Evolutionary conservation across 2,113 vertebrate species (phyloP).

Genomic region (Osmerus mordax): DNA sequence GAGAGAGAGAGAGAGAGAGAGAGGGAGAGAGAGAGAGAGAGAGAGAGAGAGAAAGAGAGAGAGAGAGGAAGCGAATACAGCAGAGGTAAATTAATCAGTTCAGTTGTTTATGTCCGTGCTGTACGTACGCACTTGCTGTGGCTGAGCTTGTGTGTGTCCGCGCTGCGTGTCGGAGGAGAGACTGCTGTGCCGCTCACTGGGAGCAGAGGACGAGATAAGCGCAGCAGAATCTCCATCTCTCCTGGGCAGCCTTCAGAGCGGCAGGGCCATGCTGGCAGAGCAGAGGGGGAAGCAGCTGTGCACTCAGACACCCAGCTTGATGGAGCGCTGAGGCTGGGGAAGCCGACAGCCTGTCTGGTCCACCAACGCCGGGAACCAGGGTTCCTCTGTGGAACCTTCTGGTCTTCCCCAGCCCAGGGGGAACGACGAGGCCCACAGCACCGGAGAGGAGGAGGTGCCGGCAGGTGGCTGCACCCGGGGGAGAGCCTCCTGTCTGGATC

Average conservation of each 20-base stretch:
- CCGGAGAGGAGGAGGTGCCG: constrained; percentile 41
- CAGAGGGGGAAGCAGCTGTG: too few species aligned
- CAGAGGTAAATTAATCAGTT: constrained; percentile 24
- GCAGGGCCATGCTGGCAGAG: too few species aligned
- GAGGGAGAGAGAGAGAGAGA: background rate
- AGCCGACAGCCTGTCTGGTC: constrained; percentile 25
- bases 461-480: constrained; percentile 23
- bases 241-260: too few species aligned
- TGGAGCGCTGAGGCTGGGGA: constrained; percentile 21
- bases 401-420: constrained; percentile 14
- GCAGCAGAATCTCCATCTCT: too few species aligned
- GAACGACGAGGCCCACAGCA: constrained; percentile 20
- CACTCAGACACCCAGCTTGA: background rate
- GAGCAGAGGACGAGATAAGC: constrained; percentile 8
- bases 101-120: constrained; percentile 22
- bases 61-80: constrained; percentile 6
- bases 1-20: background rate
- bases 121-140: constrained; percentile 7
- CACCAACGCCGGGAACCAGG: constrained; percentile 9
- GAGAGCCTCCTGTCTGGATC: background rate
- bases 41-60: too few species aligned
- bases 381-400: constrained; percentile 48
- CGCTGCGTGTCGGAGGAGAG: constrained; percentile 25
- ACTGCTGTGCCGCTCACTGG: constrained; percentile 46
- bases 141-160: constrained; percentile 16